phyloP scores from a whole-genome alignment of 2,888 invertebrate genomes.

The Drosophila sordidula region DNA sequence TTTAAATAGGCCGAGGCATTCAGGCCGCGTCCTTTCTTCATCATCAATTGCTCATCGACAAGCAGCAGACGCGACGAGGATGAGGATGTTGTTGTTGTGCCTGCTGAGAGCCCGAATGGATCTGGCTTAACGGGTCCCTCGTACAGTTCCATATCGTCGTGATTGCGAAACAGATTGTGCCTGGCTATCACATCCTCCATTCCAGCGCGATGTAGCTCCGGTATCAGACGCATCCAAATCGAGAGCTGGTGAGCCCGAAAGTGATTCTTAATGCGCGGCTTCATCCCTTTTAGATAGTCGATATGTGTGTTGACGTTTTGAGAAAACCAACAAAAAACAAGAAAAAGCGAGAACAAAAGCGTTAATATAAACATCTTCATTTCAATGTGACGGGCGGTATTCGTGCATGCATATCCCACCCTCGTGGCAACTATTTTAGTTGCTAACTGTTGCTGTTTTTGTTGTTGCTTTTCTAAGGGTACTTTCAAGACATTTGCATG shows the following conservation, averaged over 20 bases:
- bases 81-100: constrained; percentile 71
- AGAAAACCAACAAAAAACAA: constrained; percentile 24
- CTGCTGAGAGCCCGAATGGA: constrained; percentile 86
- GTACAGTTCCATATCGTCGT: constrained; percentile 94
- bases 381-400: constrained; percentile 19
- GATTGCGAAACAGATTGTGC: constrained; percentile 95
- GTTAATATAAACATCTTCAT: constrained; percentile 56
- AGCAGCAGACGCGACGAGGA: constrained; percentile 80
- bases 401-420: constrained; percentile 61
- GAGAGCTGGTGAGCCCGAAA: constrained; percentile 97
- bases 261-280: constrained; percentile 95
- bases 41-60: constrained; percentile 83
- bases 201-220: constrained; percentile 94
- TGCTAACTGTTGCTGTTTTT: constrained; percentile 9
- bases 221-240: constrained; percentile 97
- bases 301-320: constrained; percentile 6
- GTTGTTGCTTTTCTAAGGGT: constrained; percentile 12
- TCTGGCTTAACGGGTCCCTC: constrained; percentile 95
- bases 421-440: constrained; percentile 49
- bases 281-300: constrained; percentile 88
- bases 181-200: constrained; percentile 95
- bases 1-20: constrained; percentile 80
- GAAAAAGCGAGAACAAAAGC: constrained; percentile 31
- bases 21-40: constrained; percentile 80
- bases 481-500: constrained; percentile 59